Evolutionary conservation across 2,888 invertebrate genomes (phyloP).

Genomic region (Troglohyphantes excavatus): DNA sequence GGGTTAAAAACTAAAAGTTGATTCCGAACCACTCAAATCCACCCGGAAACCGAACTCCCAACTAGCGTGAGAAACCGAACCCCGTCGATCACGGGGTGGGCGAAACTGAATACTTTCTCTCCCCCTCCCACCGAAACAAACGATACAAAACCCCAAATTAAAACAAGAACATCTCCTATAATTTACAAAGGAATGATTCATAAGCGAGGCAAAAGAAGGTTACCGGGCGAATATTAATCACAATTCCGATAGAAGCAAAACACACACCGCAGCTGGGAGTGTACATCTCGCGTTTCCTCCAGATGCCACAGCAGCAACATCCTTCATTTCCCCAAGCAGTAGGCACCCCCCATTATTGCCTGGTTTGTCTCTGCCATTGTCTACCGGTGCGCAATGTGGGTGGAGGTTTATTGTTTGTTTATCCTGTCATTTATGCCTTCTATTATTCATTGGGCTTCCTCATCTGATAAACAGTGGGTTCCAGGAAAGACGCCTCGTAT

Average conservation of each 20-base stretch:
- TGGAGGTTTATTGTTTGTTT: constrained; percentile 30
- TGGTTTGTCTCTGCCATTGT: background rate
- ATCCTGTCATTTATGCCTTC: constrained; percentile 4
- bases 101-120: too few relatives aligned
- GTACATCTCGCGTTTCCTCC: background rate
- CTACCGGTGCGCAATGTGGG: background rate
- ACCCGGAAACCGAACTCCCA: too few relatives aligned
- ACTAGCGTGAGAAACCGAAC: too few relatives aligned
- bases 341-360: background rate
- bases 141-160: too few relatives aligned
- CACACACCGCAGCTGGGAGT: background rate
- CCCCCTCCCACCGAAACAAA: too few relatives aligned
- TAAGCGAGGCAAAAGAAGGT: background rate
- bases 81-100: too few relatives aligned
- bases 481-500: background rate
- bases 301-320: background rate
- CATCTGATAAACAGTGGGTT: constrained; percentile 17
- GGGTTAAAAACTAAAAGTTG: too few relatives aligned
- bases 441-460: constrained; percentile 34
- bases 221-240: background rate
- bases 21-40: too few relatives aligned
- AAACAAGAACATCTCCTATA: background rate
- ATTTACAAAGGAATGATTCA: constrained; percentile 1
- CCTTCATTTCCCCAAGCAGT: background rate
- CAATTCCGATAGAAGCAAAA: background rate